Conservation (phyloP, 2,888 invertebrate species). For the Mactromeris polynyma region DNA sequence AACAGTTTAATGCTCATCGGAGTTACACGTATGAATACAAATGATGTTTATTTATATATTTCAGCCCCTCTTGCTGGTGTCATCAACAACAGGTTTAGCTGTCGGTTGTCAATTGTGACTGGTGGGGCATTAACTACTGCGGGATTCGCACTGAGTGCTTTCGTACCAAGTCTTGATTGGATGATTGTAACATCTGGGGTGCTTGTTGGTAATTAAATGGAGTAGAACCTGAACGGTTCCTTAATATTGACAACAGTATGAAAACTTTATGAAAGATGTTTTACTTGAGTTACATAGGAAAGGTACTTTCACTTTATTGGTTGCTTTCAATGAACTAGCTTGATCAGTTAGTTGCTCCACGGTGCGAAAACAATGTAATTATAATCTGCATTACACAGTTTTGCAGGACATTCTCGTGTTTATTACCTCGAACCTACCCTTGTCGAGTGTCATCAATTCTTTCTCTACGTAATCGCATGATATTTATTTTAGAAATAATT, state of each 20-base stretch:
- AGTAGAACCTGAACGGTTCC: background rate
- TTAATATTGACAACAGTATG: background rate
- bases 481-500: no score
- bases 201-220: constrained; percentile 46
- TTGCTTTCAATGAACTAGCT: no score
- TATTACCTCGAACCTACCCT: no score
- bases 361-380: no score
- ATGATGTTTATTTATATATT: background rate
- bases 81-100: constrained; percentile 61
- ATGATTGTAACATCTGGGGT: constrained; percentile 62
- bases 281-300: no score
- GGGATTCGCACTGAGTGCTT: constrained; percentile 51
- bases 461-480: no score
- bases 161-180: constrained; percentile 44
- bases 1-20: no score
- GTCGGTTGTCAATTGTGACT: constrained; percentile 43
- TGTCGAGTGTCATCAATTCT: no score
- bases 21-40: background rate
- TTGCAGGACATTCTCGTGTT: no score
- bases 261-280: background rate
- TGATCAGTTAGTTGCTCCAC: no score
- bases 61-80: constrained; percentile 60
- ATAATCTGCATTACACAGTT: no score
- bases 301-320: no score
- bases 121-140: constrained; percentile 49